Base-by-base conservation (phyloP, 2,888 invertebrate genomes). In the Leptinotarsa haldemani region DNA sequence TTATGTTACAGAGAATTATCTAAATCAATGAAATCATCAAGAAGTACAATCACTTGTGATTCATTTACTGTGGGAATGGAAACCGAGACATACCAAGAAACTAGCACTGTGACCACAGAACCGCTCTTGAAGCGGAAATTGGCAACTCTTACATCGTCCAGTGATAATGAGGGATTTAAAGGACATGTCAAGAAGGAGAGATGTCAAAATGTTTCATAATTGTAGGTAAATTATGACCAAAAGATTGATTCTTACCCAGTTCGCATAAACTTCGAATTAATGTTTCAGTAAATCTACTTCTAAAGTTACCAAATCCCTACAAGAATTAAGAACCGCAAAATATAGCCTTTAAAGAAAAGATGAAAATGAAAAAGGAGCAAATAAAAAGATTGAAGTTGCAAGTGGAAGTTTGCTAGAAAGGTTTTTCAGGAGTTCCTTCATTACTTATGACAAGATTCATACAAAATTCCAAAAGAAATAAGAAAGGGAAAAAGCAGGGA, bases 391-490 rank as follows among this genome's bases (percentile, higher is more conserved):
- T 64, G 16, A 46, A 40, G 18, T n/a, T n/a, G n/a, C n/a, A n/a
- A n/a, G n/a, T 64, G 16, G n/a, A 40, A 46, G 16, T 64, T 13
- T n/a, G 40, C 18, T 20, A 64, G 16, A 18, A 64, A 20, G 1
- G 47, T 16, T 40, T 46, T 20, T 64, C 64, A n/a, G 64, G 30
- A 64, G 20, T 64, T 18, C 47, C 64, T 47, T 15, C 13, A 16
- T 64, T n/a, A 18, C n/a, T 64, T 1, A 16, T 68, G 68, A 68
- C 16, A 40, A 53, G 68, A 30, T 52, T 13, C 30, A 7, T 68
- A n/a, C 18, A 5, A 25, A 53, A 53, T 68, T 30, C n/a, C 15
- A 53, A 53, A 13, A 68, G 40, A 68, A 22, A 13, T 46, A 58
- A 40, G 47, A 56, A 56, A 18, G 56, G 56, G 5, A 69, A 58